These are phyloP conservation scores for Mormyrus iriodes DNA, from an alignment of 2,113 vertebrate genomes.

Conservation along the genomic window DNA sequence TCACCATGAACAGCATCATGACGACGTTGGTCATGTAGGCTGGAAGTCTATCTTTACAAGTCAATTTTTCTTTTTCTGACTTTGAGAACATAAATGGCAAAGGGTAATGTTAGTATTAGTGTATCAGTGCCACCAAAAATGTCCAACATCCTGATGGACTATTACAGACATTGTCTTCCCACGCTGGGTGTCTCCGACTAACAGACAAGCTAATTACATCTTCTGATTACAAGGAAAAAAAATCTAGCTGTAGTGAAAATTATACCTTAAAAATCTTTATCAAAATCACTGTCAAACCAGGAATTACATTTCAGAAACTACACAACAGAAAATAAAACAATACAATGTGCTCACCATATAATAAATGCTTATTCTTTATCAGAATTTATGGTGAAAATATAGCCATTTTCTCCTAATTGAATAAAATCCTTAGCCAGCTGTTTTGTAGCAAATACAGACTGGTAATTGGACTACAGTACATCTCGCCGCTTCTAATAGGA, in stretches of 20 bases:
- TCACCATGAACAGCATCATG: constrained; percentile 92
- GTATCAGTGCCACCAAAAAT: neutral
- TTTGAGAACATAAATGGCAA: constrained; percentile 33
- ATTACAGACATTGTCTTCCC: neutral
- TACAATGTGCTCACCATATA: neutral
- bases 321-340: neutral
- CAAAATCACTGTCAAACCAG: neutral
- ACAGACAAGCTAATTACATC: neutral
- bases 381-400: neutral
- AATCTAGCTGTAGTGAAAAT: neutral
- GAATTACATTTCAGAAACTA: neutral
- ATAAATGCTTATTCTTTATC: neutral
- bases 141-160: neutral
- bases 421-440: neutral
- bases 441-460: neutral
- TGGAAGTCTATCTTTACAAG: constrained; percentile 83
- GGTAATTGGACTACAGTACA: neutral
- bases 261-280: neutral
- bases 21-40: constrained; percentile 89
- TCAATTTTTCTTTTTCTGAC: constrained; percentile 84
- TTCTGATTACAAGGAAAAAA: neutral
- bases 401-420: neutral
- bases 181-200: neutral
- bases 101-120: neutral
- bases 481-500: neutral